A percentile compares a stretch with the other conserved stretches of the same genome.
Evolutionary conservation across 2,888 invertebrate genomes (phyloP).

Genomic region (Nephrotoma guestfalica): DNA sequence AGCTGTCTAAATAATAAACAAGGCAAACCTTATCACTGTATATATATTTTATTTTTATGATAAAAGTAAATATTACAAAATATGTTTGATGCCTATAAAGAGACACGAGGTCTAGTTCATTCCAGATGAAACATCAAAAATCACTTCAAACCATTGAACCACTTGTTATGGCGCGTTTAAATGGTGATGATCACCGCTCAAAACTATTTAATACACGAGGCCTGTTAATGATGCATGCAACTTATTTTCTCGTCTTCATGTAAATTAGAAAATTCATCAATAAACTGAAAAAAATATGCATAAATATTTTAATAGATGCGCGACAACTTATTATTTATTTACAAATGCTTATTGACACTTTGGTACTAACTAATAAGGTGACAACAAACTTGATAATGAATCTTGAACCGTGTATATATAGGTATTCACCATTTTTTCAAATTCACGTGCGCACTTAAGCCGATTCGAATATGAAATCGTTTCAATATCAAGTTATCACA

Average conservation of each 20-base stretch:
- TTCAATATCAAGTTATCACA: too few species aligned
- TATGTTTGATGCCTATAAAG: too few species aligned
- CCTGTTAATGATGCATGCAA: not conserved
- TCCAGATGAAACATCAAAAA: too few species aligned
- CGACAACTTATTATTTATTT: too few species aligned
- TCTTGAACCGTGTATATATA: not conserved
- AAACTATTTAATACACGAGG: not conserved
- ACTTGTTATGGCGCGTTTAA: not conserved
- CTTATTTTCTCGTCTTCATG: not conserved
- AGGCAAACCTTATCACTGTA: too few species aligned
- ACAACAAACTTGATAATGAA: not conserved
- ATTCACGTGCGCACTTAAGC: not conserved
- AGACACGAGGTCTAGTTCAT: too few species aligned
- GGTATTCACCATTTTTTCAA: not conserved
- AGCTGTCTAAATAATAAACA: too few species aligned
- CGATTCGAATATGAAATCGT: too few species aligned
- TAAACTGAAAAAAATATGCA: not conserved
- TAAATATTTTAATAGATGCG: too few species aligned
- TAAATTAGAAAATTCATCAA: not conserved
- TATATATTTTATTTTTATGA: too few species aligned
- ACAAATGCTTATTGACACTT: not conserved
- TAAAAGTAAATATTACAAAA: too few species aligned
- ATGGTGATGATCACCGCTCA: not conserved
- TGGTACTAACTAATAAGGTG: not conserved
- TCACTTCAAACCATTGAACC: too few species aligned